Conservation (phyloP, 2,888 invertebrate species). For the Xanthorhoe designata region DNA sequence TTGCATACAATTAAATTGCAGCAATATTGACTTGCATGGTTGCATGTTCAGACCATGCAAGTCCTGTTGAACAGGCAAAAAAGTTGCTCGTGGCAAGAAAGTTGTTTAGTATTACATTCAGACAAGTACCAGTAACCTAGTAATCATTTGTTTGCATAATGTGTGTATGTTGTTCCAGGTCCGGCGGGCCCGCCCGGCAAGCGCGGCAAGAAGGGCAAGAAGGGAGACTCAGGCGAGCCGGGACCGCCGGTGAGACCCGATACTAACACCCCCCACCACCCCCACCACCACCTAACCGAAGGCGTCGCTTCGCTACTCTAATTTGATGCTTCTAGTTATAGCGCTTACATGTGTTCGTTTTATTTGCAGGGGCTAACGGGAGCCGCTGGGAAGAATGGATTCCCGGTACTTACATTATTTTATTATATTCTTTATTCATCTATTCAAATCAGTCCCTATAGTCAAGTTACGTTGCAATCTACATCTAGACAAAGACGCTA, state of each 20-base stretch:
- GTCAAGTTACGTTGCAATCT: no score
- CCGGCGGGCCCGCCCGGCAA: conserved; percentile 95
- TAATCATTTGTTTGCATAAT: no score
- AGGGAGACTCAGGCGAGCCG: conserved; percentile 93
- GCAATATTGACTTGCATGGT: no score
- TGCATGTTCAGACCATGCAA: no score
- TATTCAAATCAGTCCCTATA: background rate
- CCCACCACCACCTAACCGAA: background rate
- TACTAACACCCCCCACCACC: background rate
- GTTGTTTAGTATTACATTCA: no score
- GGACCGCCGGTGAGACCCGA: conserved; percentile 89
- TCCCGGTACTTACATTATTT: conserved; percentile 88
- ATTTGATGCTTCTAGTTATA: background rate
- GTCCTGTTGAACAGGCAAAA: no score
- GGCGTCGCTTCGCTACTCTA: conserved; percentile 1
- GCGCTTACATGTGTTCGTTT: conserved; percentile 52
- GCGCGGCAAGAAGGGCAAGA: conserved; percentile 95
- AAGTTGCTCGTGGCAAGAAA: no score
- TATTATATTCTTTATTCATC: background rate
- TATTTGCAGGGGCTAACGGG: conserved; percentile 90
- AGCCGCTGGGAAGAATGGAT: conserved; percentile 94
- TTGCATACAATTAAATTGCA: no score
- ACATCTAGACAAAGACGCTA: no score
- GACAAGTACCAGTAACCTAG: no score
- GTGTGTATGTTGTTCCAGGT: conserved; percentile 83